Conservation (phyloP, 2,797 vertebrate genomes). For the Muraenolepis orangiensis region DNA sequence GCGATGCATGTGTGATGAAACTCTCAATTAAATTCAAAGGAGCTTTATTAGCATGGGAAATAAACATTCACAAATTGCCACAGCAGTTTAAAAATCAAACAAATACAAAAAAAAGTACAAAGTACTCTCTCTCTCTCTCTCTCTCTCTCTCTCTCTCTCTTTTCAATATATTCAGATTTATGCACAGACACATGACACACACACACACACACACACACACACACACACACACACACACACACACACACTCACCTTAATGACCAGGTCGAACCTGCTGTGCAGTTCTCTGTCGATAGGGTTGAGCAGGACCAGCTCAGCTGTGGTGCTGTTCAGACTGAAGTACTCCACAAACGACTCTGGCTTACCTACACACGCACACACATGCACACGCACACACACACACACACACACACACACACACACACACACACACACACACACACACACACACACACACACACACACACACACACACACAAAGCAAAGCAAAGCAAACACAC, state of each 20-base stretch:
- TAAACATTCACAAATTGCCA: neutral
- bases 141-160: neutral
- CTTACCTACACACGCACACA: constrained; percentile 72
- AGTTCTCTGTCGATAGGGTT: constrained; percentile 88
- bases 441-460: neutral
- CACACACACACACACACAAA: neutral
- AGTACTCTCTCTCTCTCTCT: neutral
- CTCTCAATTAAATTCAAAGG: neutral
- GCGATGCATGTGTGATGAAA: neutral
- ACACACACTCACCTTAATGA: constrained; percentile 89
- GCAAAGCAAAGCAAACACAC: too few relatives aligned
- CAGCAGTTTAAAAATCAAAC: neutral
- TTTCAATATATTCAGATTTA: neutral
- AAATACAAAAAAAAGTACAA: neutral
- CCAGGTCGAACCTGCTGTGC: constrained; percentile 93
- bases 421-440: neutral
- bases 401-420: too few relatives aligned
- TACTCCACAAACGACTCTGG: constrained; percentile 85
- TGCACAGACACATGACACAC: neutral
- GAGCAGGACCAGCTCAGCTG: constrained; percentile 85
- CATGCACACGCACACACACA: neutral
- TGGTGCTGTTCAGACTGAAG: constrained; percentile 88
- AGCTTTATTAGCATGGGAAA: neutral
- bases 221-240: neutral
- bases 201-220: neutral